Conservation (phyloP, 2,113 vertebrate species). For the Pimephales promelas region DNA sequence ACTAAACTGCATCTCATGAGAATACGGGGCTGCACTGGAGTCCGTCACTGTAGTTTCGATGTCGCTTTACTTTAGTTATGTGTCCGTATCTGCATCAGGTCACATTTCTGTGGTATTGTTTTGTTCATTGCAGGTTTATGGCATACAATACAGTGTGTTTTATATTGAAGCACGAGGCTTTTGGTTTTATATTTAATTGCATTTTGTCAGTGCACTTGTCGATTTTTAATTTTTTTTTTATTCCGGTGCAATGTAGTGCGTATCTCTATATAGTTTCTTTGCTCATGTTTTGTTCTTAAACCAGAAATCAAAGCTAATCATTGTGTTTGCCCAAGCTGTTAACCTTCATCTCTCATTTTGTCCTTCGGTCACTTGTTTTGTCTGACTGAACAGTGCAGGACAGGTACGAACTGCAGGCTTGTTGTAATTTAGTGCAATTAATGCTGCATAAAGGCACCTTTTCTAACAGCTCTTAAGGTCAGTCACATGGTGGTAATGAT, state of each 20-base stretch:
- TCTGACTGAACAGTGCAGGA: neutral
- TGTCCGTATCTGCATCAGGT: constrained; percentile 10
- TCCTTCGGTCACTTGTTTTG: neutral
- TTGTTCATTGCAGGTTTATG: constrained; percentile 47
- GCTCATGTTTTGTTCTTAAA: neutral
- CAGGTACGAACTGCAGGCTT: neutral
- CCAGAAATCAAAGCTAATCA: neutral
- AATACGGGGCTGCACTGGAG: constrained; percentile 17
- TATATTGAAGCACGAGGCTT: constrained; percentile 17
- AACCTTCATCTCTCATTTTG: neutral
- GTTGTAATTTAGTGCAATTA: constrained; percentile 27
- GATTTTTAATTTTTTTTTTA: too few species aligned
- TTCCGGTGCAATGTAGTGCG: neutral
- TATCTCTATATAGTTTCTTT: neutral
- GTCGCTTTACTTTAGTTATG: neutral
- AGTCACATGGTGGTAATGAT: neutral
- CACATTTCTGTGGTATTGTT: constrained; percentile 42
- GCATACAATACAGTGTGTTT: constrained; percentile 46
- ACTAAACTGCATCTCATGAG: constrained; percentile 17
- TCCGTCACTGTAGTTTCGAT: neutral
- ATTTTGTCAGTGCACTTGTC: neutral
- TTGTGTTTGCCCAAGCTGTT: neutral
- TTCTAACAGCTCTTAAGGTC: constrained; percentile 26
- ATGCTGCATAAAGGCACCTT: constrained; percentile 23
- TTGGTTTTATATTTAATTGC: neutral